Percentiles rank a stretch among this genome's conserved stretches.
These are phyloP conservation scores for Sitobion miscanthi DNA, from an alignment of 1,140 invertebrate genomes.

Conservation along the genomic window DNA sequence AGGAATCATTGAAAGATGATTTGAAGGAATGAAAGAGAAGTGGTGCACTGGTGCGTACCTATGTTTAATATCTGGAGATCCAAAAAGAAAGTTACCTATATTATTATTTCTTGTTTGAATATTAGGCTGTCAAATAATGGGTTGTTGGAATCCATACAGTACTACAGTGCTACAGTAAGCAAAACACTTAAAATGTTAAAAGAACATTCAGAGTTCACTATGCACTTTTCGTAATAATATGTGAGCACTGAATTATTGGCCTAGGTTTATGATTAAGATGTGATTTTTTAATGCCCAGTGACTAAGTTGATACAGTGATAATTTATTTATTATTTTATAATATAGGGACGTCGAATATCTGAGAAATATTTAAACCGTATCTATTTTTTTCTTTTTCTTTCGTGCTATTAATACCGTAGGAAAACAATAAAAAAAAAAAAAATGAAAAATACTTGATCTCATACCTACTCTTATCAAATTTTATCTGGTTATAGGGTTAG, in stretches of 20 bases:
- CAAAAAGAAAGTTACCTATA: neutral
- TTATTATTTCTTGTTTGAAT: too few species aligned
- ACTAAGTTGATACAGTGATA: neutral
- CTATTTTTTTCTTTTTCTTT: neutral
- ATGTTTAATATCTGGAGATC: neutral
- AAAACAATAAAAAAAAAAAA: constrained; percentile 1
- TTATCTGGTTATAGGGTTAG: constrained; percentile 5
- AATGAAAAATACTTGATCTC: neutral
- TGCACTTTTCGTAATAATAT: too few species aligned
- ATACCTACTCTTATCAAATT: constrained; percentile 1
- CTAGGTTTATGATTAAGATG: neutral
- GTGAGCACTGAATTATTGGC: too few species aligned
- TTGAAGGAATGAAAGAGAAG: neutral
- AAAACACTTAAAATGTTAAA: too few species aligned
- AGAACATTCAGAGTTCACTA: too few species aligned
- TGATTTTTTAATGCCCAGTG: neutral
- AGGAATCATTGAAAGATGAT: neutral
- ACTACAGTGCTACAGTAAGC: too few species aligned
- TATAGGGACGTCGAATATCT: neutral
- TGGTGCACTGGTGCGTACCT: neutral
- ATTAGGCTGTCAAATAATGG: too few species aligned
- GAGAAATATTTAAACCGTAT: neutral
- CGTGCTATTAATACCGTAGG: neutral
- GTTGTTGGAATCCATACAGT: too few species aligned
- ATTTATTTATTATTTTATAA: neutral